phyloP scores from a whole-genome alignment of 2,888 invertebrate species.

The Hypsopygia costalis region DNA sequence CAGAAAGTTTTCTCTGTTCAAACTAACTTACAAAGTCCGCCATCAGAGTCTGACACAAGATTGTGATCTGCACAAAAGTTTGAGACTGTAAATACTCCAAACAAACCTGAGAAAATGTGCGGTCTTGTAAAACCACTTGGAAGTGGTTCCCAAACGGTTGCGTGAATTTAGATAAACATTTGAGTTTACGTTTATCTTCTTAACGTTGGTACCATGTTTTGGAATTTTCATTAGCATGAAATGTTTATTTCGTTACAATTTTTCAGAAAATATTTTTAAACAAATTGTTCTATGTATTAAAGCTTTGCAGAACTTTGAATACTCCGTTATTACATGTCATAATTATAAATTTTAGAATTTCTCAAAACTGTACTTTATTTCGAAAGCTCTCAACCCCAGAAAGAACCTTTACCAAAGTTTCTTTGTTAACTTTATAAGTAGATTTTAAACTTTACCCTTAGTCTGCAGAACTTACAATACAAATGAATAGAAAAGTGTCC shows the following conservation, averaged over 20 bases:
- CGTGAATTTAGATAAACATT: conserved; percentile 17
- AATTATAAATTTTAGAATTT: background rate
- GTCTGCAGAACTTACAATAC: background rate
- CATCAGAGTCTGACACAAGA: conserved; percentile 61
- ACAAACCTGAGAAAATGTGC: conserved; percentile 46
- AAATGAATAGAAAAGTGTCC: background rate
- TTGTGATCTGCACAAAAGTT: conserved; percentile 63
- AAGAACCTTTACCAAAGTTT: background rate
- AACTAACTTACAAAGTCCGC: conserved; percentile 30
- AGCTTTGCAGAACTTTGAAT: background rate
- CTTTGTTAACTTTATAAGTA: background rate
- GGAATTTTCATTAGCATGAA: background rate
- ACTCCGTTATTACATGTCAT: background rate
- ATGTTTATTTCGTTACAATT: no score
- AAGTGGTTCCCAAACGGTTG: conserved; percentile 43
- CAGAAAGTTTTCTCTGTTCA: conserved; percentile 23
- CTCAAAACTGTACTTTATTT: background rate
- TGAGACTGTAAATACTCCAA: conserved; percentile 50
- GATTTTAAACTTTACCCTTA: background rate
- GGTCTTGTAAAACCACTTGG: conserved; percentile 57
- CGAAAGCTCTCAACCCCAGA: no score
- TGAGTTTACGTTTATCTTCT: conserved; percentile 3
- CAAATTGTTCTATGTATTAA: no score
- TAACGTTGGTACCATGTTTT: conserved; percentile 4
- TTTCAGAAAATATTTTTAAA: no score